Evolutionary conservation across 2,888 invertebrate species (phyloP).

Genomic region (Bugulina stolonifera): DNA sequence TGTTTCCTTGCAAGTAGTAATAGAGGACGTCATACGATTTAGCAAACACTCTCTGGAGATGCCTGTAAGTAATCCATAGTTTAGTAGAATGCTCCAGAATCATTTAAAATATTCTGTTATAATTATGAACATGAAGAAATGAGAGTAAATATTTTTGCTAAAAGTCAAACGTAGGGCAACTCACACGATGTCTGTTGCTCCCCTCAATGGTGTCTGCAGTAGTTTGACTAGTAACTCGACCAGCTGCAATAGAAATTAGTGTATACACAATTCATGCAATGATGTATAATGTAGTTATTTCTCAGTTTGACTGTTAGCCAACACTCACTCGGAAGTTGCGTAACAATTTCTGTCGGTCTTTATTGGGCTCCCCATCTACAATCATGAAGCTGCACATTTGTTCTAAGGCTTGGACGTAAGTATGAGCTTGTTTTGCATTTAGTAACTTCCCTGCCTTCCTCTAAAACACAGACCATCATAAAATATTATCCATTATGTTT

Average conservation of each 20-base stretch:
- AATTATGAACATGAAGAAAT: background rate
- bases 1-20: constrained; percentile 49
- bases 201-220: constrained; percentile 42
- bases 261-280: constrained; percentile 1
- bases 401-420: constrained; percentile 36
- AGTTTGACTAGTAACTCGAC: constrained; percentile 46
- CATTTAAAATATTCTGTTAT: background rate
- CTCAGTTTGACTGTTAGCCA: background rate
- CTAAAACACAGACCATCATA: constrained; percentile 34
- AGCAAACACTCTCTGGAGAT: constrained; percentile 43
- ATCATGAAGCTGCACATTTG: constrained; percentile 47
- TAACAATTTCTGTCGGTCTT: constrained; percentile 49
- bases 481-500: too few species aligned
- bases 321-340: constrained; percentile 47
- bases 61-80: constrained; percentile 33
- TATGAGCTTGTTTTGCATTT: constrained; percentile 42
- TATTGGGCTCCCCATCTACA: constrained; percentile 45
- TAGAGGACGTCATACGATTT: constrained; percentile 46
- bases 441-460: constrained; percentile 39
- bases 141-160: background rate
- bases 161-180: constrained; percentile 30
- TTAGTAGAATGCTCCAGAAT: too few species aligned
- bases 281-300: background rate
- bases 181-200: constrained; percentile 40
- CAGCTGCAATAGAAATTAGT: constrained; percentile 34